These are phyloP conservation scores for Ardeotis arabs DNA, from an alignment of 2,113 vertebrate species.

Conservation along the genomic window DNA sequence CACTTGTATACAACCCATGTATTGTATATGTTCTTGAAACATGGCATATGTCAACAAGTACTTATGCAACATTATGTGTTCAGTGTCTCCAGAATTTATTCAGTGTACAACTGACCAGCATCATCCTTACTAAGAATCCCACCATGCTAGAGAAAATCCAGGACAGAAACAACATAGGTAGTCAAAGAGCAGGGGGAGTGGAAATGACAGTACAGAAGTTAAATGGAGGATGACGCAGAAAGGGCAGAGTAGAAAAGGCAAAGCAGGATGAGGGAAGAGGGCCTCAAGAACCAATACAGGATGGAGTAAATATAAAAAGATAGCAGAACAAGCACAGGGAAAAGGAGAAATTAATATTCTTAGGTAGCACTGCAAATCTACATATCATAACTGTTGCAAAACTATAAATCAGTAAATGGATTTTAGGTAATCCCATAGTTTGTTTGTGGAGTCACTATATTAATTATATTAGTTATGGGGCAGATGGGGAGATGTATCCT, in stretches of 20 bases:
- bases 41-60: not conserved
- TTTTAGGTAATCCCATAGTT: not conserved
- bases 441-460: not conserved
- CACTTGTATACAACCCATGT: not conserved
- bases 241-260: not conserved
- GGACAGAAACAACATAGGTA: not conserved
- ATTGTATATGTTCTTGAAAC: not conserved
- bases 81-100: not conserved
- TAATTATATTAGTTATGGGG: not conserved
- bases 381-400: not conserved
- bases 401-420: not conserved
- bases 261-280: not conserved
- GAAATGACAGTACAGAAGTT: not conserved
- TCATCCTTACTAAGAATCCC: not conserved
- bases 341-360: not conserved
- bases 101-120: not conserved
- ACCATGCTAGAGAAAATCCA: not conserved
- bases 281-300: not conserved
- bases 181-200: not conserved
- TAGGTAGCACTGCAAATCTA: not conserved
- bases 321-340: not conserved
- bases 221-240: not conserved
- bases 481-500: not conserved
- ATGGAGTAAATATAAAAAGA: not conserved
- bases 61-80: not conserved